Base-by-base conservation (phyloP, 1,140 invertebrate species). In the Polypedilum vanderplanki region DNA sequence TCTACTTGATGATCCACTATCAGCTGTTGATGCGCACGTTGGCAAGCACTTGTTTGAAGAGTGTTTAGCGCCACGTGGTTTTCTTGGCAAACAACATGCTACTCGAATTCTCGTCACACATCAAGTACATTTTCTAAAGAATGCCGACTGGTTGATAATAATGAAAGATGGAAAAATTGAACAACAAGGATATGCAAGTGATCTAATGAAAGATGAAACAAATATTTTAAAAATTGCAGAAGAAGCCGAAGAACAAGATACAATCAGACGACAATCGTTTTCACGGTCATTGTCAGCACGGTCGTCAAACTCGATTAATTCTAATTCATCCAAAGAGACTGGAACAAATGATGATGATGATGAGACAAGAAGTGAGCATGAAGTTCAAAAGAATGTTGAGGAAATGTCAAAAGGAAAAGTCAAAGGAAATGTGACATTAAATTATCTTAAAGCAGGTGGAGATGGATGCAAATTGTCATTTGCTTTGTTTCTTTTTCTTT, bases 1-100 rank as follows among this genome's bases (percentile, higher is more conserved):
- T 78, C 80, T 96, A 0, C 80, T 96, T 18, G 93, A 96, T 78
- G 93, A 96, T 81, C 93, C 93, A 1, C 82, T 95, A 0, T 92
- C 91, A 73, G 93, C 93, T 1, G 90, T 92, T 1, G 91, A 92
- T 77, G 86, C 90, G 0, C 89, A 91, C 57, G 90, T 92, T 0
- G 89, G 89, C 2, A 88, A 89, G 73, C 88, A 90, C 76, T 80
- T 92, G 18, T 91, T 92, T 75, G 87, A 90, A 41, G 86, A 90
- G 74, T 91, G 90, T 76, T 87, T 92, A 78, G 41, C 73, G 12
- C 46, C 18, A n/a, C 77, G 82, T 78, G 77, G 82, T 77, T 80
- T 87, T 79, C 77, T 80, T 83, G 76, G 77, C 76, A 7, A 83
- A 79, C 0, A 86, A 83, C 76, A 77, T 22, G 77, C 80, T 77